phyloP scores from a whole-genome alignment of 2,113 vertebrate species.

The Pseudorhombus dupliciocellatus region DNA sequence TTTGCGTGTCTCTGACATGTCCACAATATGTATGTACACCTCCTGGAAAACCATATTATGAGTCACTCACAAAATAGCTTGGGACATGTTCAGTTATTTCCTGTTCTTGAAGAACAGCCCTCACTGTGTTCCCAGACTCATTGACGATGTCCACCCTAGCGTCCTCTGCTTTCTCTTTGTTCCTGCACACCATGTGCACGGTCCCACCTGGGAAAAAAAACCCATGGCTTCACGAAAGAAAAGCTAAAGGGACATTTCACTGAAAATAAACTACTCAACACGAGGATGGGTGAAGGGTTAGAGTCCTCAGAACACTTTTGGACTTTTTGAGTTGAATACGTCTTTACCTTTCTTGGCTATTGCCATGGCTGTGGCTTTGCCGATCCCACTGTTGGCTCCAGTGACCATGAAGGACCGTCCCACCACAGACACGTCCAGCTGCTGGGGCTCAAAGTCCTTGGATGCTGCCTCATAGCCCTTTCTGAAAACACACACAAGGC shows the following conservation, averaged over 20 bases:
- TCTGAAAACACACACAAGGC: conserved; percentile 39
- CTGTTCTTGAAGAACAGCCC: not conserved
- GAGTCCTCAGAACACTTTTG: too few species aligned
- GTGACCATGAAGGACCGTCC: conserved; percentile 81
- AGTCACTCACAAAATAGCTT: not conserved
- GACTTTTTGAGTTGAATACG: too few species aligned
- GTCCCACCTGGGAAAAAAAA: conserved; percentile 72
- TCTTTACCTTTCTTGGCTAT: conserved; percentile 81
- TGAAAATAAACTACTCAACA: too few species aligned
- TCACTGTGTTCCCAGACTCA: conserved; percentile 75
- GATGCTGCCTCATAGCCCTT: conserved; percentile 73
- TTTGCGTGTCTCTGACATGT: conserved; percentile 74
- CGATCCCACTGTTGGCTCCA: conserved; percentile 82
- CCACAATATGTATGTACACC: conserved; percentile 75
- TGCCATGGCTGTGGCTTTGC: conserved; percentile 73
- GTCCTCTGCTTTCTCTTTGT: conserved; percentile 77
- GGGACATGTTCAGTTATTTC: not conserved
- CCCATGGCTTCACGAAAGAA: not conserved
- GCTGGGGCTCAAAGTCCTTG: conserved; percentile 66
- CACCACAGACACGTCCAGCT: conserved; percentile 74
- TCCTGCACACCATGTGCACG: conserved; percentile 81
- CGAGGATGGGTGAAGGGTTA: too few species aligned
- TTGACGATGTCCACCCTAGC: conserved; percentile 74
- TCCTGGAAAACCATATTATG: conserved; percentile 63
- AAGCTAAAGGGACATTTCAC: too few species aligned